A percentile compares a stretch with the other conserved stretches of the same genome.
phyloP scores from a whole-genome alignment of 2,797 vertebrate genomes.

The Zalophus californianus region DNA sequence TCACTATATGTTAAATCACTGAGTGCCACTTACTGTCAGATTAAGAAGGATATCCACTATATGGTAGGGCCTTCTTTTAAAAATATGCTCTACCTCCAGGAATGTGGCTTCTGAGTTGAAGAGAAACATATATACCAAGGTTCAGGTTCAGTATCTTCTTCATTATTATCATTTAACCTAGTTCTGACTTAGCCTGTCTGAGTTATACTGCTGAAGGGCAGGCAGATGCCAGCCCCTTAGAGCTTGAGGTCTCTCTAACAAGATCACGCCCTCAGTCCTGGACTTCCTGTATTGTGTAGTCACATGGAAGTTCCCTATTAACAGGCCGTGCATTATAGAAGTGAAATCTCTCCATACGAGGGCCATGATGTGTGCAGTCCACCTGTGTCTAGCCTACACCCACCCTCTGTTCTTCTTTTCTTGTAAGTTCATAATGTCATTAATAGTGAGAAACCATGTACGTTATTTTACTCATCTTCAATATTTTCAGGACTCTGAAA shows the following conservation, averaged over 20 bases:
- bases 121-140: not conserved
- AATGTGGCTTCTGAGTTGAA: not conserved
- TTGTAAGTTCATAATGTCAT: not conserved
- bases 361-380: not conserved
- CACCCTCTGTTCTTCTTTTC: not conserved
- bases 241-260: not conserved
- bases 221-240: not conserved
- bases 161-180: not conserved
- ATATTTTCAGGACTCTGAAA: not conserved
- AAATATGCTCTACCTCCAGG: not conserved
- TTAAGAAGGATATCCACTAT: not conserved
- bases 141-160: not conserved
- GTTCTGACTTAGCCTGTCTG: not conserved
- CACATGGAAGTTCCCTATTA: not conserved
- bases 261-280: not conserved
- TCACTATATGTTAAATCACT: not conserved
- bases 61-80: not conserved
- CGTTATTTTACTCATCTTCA: not conserved
- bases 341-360: too few species aligned
- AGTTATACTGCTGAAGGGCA: not conserved
- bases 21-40: not conserved
- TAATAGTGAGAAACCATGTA: not conserved
- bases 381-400: not conserved
- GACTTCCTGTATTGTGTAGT: not conserved
- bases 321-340: not conserved